phyloP scores from a whole-genome alignment of 2,888 invertebrate species.

The Netelia melanura region DNA sequence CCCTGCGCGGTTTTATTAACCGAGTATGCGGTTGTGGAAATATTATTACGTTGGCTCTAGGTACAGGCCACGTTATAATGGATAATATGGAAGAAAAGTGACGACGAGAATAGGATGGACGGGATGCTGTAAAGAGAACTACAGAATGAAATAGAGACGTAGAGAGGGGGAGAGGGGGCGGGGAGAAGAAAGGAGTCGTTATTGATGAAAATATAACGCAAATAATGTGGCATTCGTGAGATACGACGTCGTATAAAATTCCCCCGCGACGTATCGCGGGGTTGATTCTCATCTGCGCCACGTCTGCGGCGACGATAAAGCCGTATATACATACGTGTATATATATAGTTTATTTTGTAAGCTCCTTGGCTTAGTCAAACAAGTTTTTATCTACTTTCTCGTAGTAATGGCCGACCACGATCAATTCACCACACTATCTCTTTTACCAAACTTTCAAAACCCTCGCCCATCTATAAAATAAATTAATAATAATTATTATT shows the following conservation, averaged over 20 bases:
- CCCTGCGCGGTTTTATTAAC: conserved; percentile 49
- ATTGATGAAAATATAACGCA: conserved; percentile 62
- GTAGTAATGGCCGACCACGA: conserved; percentile 10
- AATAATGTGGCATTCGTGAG: conserved; percentile 62
- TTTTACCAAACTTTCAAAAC: not conserved
- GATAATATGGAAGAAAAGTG: conserved; percentile 37
- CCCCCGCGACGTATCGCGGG: conserved; percentile 2
- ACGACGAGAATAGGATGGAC: not conserved
- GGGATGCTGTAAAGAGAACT: not conserved
- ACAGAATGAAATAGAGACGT: not conserved
- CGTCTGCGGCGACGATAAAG: conserved; percentile 59
- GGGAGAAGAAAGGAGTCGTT: conserved; percentile 44
- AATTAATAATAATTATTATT: not conserved
- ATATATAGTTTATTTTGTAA: conserved; percentile 46
- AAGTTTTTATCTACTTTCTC: conserved; percentile 44
- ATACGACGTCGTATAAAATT: conserved; percentile 65
- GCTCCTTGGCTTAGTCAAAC: conserved; percentile 23
- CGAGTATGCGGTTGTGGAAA: conserved; percentile 43
- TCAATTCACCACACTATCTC: not conserved
- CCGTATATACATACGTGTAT: not conserved
- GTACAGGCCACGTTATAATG: conserved; percentile 30
- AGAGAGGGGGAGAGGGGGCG: conserved; percentile 9
- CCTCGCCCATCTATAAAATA: not conserved
- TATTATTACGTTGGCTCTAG: conserved; percentile 47
- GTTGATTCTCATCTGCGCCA: conserved; percentile 32